Conservation (phyloP, 2,797 vertebrate genomes). For the Echiichthys vipera region DNA sequence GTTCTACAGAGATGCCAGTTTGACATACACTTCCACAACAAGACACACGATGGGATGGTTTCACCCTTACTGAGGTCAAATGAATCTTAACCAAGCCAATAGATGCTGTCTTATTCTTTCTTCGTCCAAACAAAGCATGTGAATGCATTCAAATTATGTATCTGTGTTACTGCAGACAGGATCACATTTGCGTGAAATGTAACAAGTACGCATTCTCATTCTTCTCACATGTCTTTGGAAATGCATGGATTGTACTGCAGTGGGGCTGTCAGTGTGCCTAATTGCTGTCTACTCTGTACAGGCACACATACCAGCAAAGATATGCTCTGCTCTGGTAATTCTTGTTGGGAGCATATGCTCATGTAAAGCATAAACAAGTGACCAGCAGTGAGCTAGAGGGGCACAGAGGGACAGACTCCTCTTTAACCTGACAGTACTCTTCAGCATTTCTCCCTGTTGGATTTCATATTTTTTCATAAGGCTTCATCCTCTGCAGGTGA, state of each 20-base stretch:
- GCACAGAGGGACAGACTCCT: conserved; percentile 18
- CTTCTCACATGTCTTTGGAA: conserved; percentile 54
- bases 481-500: conserved; percentile 29
- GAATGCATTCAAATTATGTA: conserved; percentile 41
- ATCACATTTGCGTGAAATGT: conserved; percentile 56
- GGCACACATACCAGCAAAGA: conserved; percentile 60
- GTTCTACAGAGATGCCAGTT: conserved; percentile 58
- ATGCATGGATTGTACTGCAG: conserved; percentile 60
- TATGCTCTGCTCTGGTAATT: conserved; percentile 66
- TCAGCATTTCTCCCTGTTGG: conserved; percentile 16
- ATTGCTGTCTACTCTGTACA: conserved; percentile 69
- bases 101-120: conserved; percentile 9
- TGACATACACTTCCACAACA: conserved; percentile 45
- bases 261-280: conserved; percentile 68
- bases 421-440: conserved; percentile 28
- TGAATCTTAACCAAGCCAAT: conserved; percentile 21
- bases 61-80: conserved; percentile 54
- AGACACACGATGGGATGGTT: conserved; percentile 42
- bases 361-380: conserved; percentile 52
- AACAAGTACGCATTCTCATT: conserved; percentile 54
- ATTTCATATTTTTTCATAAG: conserved; percentile 31
- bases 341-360: conserved; percentile 69
- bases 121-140: conserved; percentile 27
- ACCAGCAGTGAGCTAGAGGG: conserved; percentile 28
- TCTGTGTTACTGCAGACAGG: conserved; percentile 30